These are phyloP conservation scores for Torymus aiolomorphi DNA, from an alignment of 2,888 invertebrate species.

Conservation along the genomic window DNA sequence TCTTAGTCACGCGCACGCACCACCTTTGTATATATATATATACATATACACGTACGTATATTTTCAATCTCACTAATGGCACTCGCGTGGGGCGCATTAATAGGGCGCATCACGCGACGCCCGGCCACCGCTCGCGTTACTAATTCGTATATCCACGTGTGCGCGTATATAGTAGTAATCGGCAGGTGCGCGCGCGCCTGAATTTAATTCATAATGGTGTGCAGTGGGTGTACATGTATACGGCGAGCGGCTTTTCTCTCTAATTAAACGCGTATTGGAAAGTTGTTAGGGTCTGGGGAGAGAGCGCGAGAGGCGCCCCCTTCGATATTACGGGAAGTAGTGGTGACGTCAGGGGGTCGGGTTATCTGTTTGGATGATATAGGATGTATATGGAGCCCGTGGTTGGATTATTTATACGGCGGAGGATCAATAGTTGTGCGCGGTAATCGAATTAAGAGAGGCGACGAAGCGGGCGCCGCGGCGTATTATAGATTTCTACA, in stretches of 20 bases:
- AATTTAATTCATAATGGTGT: not conserved
- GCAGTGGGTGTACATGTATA: not conserved
- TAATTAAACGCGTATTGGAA: slow-evolving; percentile 42
- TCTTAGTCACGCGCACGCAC: slow-evolving; percentile 9
- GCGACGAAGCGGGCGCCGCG: no score
- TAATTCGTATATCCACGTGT: slow-evolving; percentile 43
- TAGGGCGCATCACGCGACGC: slow-evolving; percentile 45
- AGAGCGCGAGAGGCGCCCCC: no score
- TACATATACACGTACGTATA: not conserved
- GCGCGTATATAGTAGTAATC: slow-evolving; percentile 33
- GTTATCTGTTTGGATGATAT: not conserved
- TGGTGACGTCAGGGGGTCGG: not conserved
- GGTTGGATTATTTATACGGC: no score
- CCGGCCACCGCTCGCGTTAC: slow-evolving; percentile 39
- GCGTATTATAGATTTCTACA: no score
- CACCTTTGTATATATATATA: slow-evolving; percentile 41
- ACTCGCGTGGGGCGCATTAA: slow-evolving; percentile 36
- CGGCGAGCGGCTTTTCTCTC: slow-evolving; percentile 16
- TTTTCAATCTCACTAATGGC: slow-evolving; percentile 71
- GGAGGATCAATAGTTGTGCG: no score
- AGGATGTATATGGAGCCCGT: no score
- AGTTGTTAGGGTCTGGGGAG: slow-evolving; percentile 22
- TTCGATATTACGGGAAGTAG: slow-evolving; percentile 28
- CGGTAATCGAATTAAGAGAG: no score
- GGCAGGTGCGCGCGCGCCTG: slow-evolving; percentile 32